Percentiles rank a stretch among this genome's conserved stretches.
Conservation (phyloP, 2,113 vertebrate species). For the Mola mola region DNA sequence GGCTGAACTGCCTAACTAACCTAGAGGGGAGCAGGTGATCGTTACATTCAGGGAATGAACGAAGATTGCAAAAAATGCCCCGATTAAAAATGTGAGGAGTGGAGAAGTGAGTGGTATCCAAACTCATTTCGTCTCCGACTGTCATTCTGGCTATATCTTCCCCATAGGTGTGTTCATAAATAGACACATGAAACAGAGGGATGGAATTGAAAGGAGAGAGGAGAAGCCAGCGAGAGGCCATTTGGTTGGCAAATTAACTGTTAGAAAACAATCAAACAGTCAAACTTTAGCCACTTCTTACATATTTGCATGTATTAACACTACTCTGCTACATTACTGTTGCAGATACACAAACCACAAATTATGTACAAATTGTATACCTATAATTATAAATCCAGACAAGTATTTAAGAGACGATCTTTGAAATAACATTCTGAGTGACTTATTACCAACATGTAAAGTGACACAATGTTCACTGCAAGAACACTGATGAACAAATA, state of each 20-base stretch:
- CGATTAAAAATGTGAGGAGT: constrained; percentile 80
- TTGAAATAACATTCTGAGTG: too few relatives aligned
- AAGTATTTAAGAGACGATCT: too few relatives aligned
- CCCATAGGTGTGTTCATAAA: constrained; percentile 75
- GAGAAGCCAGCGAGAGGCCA: constrained; percentile 49
- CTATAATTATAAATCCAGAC: too few relatives aligned
- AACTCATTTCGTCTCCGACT: constrained; percentile 78
- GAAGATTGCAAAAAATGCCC: constrained; percentile 78
- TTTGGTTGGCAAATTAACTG: constrained; percentile 71
- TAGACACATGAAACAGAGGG: constrained; percentile 49
- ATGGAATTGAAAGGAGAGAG: constrained; percentile 37
- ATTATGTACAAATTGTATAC: too few relatives aligned
- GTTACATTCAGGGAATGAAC: constrained; percentile 79
- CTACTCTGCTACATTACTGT: constrained; percentile 11
- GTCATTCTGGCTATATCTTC: constrained; percentile 66
- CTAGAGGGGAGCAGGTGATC: constrained; percentile 83
- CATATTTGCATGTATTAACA: constrained; percentile 20
- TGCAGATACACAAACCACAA: not conserved
- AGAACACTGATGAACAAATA: not conserved
- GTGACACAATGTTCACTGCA: not conserved
- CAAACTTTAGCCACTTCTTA: constrained; percentile 49
- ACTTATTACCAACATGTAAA: not conserved
- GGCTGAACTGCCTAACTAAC: constrained; percentile 72
- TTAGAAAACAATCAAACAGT: constrained; percentile 53
- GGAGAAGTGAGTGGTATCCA: constrained; percentile 75